A percentile compares a stretch with the other conserved stretches of the same genome.
These are phyloP conservation scores for Drosophila nr. fundita DNA, from an alignment of 2,888 invertebrate genomes.

Conservation along the genomic window DNA sequence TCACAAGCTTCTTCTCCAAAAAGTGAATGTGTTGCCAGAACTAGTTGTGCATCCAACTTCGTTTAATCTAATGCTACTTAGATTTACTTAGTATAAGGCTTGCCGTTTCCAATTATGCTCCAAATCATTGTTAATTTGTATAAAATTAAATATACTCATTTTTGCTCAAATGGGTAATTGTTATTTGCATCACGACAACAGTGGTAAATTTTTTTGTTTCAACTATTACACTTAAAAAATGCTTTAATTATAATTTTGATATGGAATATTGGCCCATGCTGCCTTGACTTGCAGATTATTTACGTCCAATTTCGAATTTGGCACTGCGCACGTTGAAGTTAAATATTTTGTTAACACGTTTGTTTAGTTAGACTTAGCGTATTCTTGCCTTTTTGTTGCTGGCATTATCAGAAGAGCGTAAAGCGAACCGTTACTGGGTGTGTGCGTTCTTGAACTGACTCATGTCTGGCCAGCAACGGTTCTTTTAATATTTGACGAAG, in stretches of 20 bases:
- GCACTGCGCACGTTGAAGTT: background rate
- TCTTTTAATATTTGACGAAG: slow-evolving; percentile 21
- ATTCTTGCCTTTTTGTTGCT: slow-evolving; percentile 48
- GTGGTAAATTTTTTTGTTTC: background rate
- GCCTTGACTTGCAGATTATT: background rate
- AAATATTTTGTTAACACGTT: background rate
- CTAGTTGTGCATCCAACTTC: slow-evolving; percentile 4
- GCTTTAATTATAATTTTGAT: background rate
- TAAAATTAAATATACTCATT: background rate
- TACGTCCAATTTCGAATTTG: background rate
- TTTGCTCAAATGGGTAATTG: background rate
- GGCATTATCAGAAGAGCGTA: slow-evolving; percentile 36
- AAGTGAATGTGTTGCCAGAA: slow-evolving; percentile 59
- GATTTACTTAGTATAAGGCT: slow-evolving; percentile 3
- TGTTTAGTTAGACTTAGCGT: background rate
- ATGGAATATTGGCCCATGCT: background rate
- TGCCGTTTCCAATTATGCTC: background rate
- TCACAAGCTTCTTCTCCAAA: slow-evolving; percentile 82
- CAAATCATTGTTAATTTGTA: background rate
- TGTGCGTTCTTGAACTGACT: slow-evolving; percentile 27
- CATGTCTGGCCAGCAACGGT: slow-evolving; percentile 5
- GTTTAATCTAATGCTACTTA: background rate
- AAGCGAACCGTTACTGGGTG: background rate
- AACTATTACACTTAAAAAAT: background rate
- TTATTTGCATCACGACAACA: background rate